Conservation (phyloP, 2,797 vertebrate genomes). For the Discoglossus pictus region DNA sequence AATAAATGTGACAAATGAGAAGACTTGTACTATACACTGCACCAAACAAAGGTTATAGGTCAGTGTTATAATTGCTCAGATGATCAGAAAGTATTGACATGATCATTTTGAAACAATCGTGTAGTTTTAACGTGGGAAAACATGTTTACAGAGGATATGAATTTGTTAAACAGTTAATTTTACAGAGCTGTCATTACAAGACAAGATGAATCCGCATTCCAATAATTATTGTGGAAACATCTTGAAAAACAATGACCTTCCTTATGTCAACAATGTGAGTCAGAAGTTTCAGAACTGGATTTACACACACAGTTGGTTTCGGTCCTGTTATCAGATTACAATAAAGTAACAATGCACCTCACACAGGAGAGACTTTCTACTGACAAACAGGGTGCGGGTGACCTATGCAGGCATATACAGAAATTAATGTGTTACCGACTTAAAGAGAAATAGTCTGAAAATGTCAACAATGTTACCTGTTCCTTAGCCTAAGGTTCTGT, state of each 20-base stretch:
- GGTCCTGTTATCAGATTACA: conserved; percentile 35
- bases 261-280: conserved; percentile 42
- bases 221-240: conserved; percentile 16
- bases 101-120: not conserved
- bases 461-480: not conserved
- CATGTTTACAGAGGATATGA: not conserved
- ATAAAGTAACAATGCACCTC: conserved; percentile 22
- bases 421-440: too few species aligned
- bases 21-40: too few species aligned
- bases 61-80: too few species aligned
- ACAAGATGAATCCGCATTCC: conserved; percentile 29
- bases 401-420: not conserved
- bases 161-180: not conserved
- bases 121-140: not conserved
- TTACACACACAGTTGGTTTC: conserved; percentile 39
- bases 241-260: conserved; percentile 33
- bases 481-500: too few species aligned
- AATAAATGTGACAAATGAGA: too few species aligned
- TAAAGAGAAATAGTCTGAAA: not conserved
- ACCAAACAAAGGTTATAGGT: too few species aligned
- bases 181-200: conserved; percentile 20
- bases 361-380: conserved; percentile 2
- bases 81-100: too few species aligned
- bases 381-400: not conserved
- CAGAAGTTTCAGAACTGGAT: conserved; percentile 32